Conservation (phyloP, 2,797 vertebrate species). For the Alcedo quadribrachys region DNA sequence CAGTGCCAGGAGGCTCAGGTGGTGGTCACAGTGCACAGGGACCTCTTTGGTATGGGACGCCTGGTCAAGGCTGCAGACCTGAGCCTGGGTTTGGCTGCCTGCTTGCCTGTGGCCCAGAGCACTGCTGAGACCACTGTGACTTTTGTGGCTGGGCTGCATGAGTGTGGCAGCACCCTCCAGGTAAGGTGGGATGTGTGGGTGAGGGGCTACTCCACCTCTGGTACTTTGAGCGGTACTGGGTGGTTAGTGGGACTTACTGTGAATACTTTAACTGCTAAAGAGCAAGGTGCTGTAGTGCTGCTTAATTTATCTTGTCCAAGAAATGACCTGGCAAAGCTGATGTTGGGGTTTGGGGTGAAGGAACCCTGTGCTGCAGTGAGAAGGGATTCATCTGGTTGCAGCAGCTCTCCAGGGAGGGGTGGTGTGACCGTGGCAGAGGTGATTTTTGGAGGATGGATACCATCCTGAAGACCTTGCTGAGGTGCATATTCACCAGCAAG, state of each 20-base stretch:
- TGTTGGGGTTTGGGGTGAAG: background rate
- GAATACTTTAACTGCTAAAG: background rate
- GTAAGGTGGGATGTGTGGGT: background rate
- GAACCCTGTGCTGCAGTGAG: background rate
- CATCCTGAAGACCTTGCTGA: background rate
- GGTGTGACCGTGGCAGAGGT: background rate
- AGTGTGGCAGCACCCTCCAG: conserved; percentile 15
- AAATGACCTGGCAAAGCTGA: background rate
- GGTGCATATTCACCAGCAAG: fast-evolving
- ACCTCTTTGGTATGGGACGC: background rate
- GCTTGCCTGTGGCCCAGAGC: background rate
- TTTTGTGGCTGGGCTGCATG: background rate
- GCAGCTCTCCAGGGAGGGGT: background rate
- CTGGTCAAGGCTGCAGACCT: background rate
- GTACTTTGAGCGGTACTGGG: background rate
- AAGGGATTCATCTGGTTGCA: background rate
- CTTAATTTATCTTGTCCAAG: background rate
- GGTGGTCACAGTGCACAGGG: background rate
- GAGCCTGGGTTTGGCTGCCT: background rate
- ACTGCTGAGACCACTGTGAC: background rate
- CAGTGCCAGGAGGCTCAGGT: conserved; percentile 2
- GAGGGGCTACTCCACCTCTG: background rate
- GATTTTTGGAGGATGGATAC: too few relatives aligned
- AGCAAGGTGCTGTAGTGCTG: fast-evolving
- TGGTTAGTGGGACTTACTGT: background rate